These are phyloP conservation scores for Botia kubotai DNA, from an alignment of 2,797 vertebrate species.

Conservation along the genomic window DNA sequence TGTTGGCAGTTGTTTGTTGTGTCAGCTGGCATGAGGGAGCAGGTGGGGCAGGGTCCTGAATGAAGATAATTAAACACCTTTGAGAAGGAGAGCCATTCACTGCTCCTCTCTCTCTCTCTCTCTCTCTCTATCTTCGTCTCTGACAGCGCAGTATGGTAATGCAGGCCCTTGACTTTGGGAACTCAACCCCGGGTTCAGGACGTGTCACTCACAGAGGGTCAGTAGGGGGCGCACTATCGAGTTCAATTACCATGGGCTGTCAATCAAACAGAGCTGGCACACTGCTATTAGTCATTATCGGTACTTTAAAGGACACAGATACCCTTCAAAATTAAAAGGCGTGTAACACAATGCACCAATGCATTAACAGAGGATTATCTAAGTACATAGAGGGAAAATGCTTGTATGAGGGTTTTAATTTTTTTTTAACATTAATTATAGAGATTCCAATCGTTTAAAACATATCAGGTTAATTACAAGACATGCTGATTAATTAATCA, in stretches of 20 bases:
- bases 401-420: not conserved
- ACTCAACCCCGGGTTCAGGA: constrained; percentile 56
- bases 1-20: constrained; percentile 69
- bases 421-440: not conserved
- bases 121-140: constrained; percentile 33
- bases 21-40: constrained; percentile 70
- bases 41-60: constrained; percentile 77
- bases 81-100: constrained; percentile 69
- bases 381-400: constrained; percentile 1
- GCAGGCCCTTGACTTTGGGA: constrained; percentile 52
- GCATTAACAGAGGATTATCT: constrained; percentile 33
- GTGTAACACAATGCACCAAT: constrained; percentile 14
- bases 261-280: constrained; percentile 45
- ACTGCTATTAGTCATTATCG: constrained; percentile 40
- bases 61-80: constrained; percentile 81
- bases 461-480: not conserved
- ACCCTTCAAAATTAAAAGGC: constrained; percentile 45
- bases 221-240: constrained; percentile 56
- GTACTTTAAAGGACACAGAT: constrained; percentile 47
- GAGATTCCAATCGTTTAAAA: not conserved
- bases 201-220: constrained; percentile 54
- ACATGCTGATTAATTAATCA: not conserved
- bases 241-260: constrained; percentile 45
- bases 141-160: constrained; percentile 48
- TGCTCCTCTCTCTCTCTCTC: constrained; percentile 1